Base-by-base conservation (phyloP, 2,888 invertebrate genomes). In the Eilema griseolum region DNA sequence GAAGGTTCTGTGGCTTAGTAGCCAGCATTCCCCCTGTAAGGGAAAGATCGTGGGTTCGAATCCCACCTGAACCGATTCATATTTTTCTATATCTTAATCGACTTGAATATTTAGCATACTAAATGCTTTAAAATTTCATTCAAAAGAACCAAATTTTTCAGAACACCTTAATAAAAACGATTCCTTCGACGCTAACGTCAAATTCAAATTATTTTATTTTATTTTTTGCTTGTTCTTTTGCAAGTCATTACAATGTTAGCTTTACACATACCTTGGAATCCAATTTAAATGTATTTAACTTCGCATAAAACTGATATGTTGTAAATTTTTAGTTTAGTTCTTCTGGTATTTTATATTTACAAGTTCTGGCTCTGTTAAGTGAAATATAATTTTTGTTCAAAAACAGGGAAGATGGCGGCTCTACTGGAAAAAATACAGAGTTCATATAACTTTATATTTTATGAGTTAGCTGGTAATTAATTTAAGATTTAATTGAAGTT, bases 391-490 rank as follows among this genome's bases (percentile, higher is more conserved):
- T 20, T 8, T 52, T 52, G 8, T 0, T 20, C 10, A 10, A n/a
- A 23, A 23, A 12, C 10, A 24, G 24, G 14, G 4, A 66, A 69
- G 10, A 81, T 81, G 81, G 70, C 69, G 59, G 56, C 52, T 16
- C 12, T 79, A 23, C 1, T 79, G 14, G 65, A 16, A 0, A 74
- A 66, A 37, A 66, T 77, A 7, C 26, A 24, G 31, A 72, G 73
- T 0, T 16, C 20, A n/a, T 86, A 74, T n/a, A 72, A 85, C 57
- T 81, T 59, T 52, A 1, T 85, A 2, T 81, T 79, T 72, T 77
- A 82, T 71, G 84, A 86, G 37, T 73, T 86, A 4, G 46, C 60
- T 31, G 86, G 86, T 86, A 76, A 80, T 61, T 37, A 14, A n/a
- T 41, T 28, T 81, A 3, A n/a, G 10, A 3, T 52, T 57, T 65